phyloP scores from a whole-genome alignment of 2,888 invertebrate species.

The Hemithea aestivaria region DNA sequence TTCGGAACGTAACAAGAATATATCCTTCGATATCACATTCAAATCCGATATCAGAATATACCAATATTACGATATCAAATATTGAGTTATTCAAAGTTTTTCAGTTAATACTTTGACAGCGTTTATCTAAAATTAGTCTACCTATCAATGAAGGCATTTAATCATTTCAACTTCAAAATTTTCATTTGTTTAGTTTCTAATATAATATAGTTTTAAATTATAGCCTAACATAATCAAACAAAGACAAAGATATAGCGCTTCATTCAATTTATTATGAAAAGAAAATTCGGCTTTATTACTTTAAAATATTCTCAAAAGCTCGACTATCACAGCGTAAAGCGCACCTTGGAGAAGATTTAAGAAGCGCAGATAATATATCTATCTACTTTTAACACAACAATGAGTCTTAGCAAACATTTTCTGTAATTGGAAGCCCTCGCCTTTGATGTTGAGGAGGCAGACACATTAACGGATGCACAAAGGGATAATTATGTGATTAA shows the following conservation, averaged over 20 bases:
- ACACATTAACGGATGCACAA: conserved; percentile 31
- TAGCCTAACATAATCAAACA: too few species aligned
- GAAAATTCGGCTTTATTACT: conserved; percentile 13
- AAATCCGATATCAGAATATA: too few species aligned
- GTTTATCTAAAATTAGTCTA: too few species aligned
- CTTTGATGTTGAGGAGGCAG: conserved; percentile 34
- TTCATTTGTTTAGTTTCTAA: too few species aligned
- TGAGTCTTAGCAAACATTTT: conserved; percentile 39
- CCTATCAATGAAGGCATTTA: too few species aligned
- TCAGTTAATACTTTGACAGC: too few species aligned
- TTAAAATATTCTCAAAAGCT: conserved; percentile 24
- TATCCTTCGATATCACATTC: too few species aligned
- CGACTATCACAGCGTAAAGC: conserved; percentile 31
- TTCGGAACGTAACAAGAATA: too few species aligned
- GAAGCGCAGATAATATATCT: conserved; percentile 35
- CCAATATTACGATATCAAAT: too few species aligned
- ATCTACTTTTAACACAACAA: conserved; percentile 34
- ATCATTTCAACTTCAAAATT: too few species aligned
- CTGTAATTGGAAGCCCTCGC: conserved; percentile 24
- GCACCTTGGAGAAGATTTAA: conserved; percentile 32
- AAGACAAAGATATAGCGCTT: conserved; percentile 1
- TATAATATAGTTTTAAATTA: too few species aligned
- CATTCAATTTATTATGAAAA: conserved; percentile 9
- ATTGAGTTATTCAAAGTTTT: too few species aligned
- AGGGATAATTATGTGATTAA: conserved; percentile 36